phyloP scores from a whole-genome alignment of 2,113 vertebrate species.

The Hypanus sabinus region DNA sequence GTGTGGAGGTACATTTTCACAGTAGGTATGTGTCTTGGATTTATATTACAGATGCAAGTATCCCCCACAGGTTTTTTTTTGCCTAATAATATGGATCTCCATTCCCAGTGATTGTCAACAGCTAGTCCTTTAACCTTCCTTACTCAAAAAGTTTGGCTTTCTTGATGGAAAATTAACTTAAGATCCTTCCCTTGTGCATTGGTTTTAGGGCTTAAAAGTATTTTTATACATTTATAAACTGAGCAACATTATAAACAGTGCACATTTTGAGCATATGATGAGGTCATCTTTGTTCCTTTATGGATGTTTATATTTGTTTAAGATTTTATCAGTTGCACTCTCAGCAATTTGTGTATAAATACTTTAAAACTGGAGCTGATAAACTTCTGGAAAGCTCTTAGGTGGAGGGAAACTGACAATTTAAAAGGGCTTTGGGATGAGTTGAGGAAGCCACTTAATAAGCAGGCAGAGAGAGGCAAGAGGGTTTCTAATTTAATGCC shows the following conservation, averaged over 20 bases:
- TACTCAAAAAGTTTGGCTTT: not conserved
- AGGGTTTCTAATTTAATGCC: not conserved
- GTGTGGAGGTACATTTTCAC: not conserved
- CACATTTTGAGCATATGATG: not conserved
- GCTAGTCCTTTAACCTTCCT: not conserved
- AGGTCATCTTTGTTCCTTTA: conserved; percentile 5
- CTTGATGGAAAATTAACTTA: not conserved
- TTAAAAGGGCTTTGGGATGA: not conserved
- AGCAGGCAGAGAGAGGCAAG: not conserved
- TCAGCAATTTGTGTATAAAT: conserved; percentile 17
- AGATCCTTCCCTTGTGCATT: not conserved
- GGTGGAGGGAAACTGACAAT: not conserved
- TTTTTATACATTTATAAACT: not conserved
- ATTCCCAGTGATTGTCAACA: not conserved
- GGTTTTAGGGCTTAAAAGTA: not conserved
- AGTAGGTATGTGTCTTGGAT: not conserved
- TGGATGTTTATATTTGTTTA: conserved; percentile 18
- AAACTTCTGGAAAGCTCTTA: not conserved
- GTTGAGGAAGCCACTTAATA: not conserved
- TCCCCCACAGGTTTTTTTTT: not conserved
- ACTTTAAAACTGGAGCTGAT: not conserved
- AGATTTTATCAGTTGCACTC: conserved; percentile 24
- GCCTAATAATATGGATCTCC: not conserved
- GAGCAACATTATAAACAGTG: not conserved
- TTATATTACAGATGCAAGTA: not conserved